Evolutionary conservation across 2,797 vertebrate genomes (phyloP), one percentile per base, ranked within the genome.

Genomic region (Rhinichthys osculus): DNA sequence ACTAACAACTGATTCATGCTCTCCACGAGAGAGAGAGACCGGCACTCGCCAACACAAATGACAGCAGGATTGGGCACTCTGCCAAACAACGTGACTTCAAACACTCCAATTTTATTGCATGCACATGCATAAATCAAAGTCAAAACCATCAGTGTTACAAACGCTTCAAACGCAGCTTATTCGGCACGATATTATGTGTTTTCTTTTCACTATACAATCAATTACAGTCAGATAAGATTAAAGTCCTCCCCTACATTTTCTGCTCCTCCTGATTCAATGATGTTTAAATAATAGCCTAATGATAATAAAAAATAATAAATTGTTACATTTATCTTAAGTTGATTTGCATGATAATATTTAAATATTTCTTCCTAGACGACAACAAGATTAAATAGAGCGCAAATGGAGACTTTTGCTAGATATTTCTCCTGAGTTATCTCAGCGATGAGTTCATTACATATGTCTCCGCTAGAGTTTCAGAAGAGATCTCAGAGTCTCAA

Each of bases 1-100:
- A 95, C 93, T 94, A 94, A 95, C 93, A 92, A 93, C 91, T 93
- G 94, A 94, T 94, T 94, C 93, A 93, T 94, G 93, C 93, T 93
- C 93, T 94, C 92, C 91, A 92, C 91, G 82, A 83, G 72, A 83
- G 93, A 94, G 93, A 92, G 91, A 92, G 91, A 90, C 86, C 57
- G 47, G 87, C 16, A 89, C 91, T 92, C 92, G 93, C 94, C 95
- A 95, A 95, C 92, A 92, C 93, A 93, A 93, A 94, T 94, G 93
- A 94, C 93, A 94, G 93, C 79, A 72, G 90, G 93, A 93, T 89
- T 93, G 92, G 94, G 93, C 91, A 23, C 5, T 6, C 7, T 0
- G 92, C 94, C 94, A 95, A 89, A 84, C 89, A 90, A 91, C 89
- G 89, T 90, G 92, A 92, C 93, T 92, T 94, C 91, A 89, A 92